Evolutionary conservation across 2,888 invertebrate genomes (phyloP).

Genomic region (Corbicula japonica): DNA sequence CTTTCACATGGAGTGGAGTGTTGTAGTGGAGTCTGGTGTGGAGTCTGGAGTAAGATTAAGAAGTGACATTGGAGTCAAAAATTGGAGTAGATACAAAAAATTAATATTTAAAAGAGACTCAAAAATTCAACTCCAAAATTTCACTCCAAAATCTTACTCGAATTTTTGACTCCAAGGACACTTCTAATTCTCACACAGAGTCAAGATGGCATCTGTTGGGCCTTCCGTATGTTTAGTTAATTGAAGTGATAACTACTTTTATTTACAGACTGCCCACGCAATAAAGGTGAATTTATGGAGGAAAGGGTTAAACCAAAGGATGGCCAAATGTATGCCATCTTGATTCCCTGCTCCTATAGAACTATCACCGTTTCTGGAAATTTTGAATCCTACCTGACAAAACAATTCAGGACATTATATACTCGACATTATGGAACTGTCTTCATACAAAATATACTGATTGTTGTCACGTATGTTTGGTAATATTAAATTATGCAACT

Average conservation of each 20-base stretch:
- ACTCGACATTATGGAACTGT: too few relatives aligned
- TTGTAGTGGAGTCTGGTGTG: neutral
- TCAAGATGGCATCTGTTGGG: too few relatives aligned
- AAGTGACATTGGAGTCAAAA: neutral
- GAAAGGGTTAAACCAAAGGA: neutral
- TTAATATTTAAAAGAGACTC: neutral
- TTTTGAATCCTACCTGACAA: too few relatives aligned
- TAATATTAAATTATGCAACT: too few relatives aligned
- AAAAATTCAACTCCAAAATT: too few relatives aligned
- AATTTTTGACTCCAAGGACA: neutral
- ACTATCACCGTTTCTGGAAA: too few relatives aligned
- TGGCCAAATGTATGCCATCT: neutral
- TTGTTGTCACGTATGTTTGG: too few relatives aligned
- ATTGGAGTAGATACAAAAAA: neutral
- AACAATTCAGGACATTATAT: too few relatives aligned
- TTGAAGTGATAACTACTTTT: too few relatives aligned
- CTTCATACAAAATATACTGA: too few relatives aligned
- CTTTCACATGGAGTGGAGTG: conserved; percentile 3
- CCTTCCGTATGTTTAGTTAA: too few relatives aligned
- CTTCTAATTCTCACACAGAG: neutral
- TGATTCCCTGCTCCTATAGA: neutral
- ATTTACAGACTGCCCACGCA: too few relatives aligned
- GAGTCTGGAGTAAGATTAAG: neutral
- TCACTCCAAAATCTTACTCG: neutral
- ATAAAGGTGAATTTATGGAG: neutral